phyloP scores from a whole-genome alignment of 1,140 invertebrate species.

The Zophobas morio region DNA sequence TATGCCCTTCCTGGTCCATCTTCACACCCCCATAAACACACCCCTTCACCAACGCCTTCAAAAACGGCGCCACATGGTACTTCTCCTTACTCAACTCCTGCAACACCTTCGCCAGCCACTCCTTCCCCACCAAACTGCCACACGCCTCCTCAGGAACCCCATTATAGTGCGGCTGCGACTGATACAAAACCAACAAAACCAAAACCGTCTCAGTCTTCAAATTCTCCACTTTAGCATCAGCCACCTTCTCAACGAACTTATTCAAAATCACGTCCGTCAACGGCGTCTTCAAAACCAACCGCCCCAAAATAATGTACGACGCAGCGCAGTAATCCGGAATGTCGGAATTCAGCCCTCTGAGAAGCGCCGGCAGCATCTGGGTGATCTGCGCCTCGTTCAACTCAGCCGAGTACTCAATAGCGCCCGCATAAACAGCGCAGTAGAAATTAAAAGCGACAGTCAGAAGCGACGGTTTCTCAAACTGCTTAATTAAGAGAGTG shows the following conservation, averaged over 20 bases:
- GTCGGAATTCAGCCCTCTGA: slow-evolving; percentile 78
- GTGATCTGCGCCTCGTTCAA: slow-evolving; percentile 80
- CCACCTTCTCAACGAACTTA: slow-evolving; percentile 74
- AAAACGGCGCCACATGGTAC: slow-evolving; percentile 71
- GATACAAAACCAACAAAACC: slow-evolving; percentile 75
- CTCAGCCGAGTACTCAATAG: slow-evolving; percentile 71
- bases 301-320: slow-evolving; percentile 81
- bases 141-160: slow-evolving; percentile 70
- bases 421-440: slow-evolving; percentile 79
- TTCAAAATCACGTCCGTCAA: slow-evolving; percentile 75
- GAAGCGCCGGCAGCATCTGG: slow-evolving; percentile 78
- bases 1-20: slow-evolving; percentile 64
- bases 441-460: slow-evolving; percentile 85
- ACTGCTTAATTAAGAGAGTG: slow-evolving; percentile 76
- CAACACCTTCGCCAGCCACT: slow-evolving; percentile 71
- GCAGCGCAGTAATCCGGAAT: slow-evolving; percentile 80
- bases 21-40: slow-evolving; percentile 66
- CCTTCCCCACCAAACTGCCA: slow-evolving; percentile 68
- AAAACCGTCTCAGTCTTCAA: slow-evolving; percentile 73
- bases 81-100: slow-evolving; percentile 69
- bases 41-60: slow-evolving; percentile 70
- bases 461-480: slow-evolving; percentile 74
- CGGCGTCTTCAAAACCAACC: slow-evolving; percentile 76
- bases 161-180: slow-evolving; percentile 70
- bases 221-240: slow-evolving; percentile 70